Evolutionary conservation across 2,113 vertebrate genomes (phyloP), one percentile per base, ranked within the genome.

Genomic region (Amphiprion percula): DNA sequence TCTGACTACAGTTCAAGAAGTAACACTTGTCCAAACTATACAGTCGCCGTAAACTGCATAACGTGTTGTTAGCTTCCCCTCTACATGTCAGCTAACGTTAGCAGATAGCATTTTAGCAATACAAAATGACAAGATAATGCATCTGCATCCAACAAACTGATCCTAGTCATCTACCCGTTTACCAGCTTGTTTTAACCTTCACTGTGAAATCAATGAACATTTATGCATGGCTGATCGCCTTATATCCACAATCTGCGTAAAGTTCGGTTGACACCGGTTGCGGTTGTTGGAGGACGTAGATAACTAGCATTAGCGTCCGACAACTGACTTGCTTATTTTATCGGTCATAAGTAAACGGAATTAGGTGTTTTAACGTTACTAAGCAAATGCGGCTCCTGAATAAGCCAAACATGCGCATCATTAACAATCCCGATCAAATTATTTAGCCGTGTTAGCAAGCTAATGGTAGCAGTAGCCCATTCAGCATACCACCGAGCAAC

Each of bases 201-300:
- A 7, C 10, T 33, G 33, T 37, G 33, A 44, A 44, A 44, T 15
- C 14, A 12, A 4, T 12, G 41, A 14, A 12, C 2, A 44, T 0
- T 16, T 21, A 1, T 23, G 17, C 0, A 0, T 47, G 17, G 4
- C 5, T 17, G 19, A 41, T 56, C 17, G 4, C 2, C 6, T 52
- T 12, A 54, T 24, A 23, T 6, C 3, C 26, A 21, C 16, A 77
- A 23, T 68, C 24, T 3, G 16, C 19, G 0, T 30, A 12, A 58
- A 84, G 65, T 87, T 74, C 14, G 41, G 44, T n/a, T 77, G 73
- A 85, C 88, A 79, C 85, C 80, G 77, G 79, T 83, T 87, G 88
- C 84, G 15, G 75, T 68, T 63, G 14, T 58, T 52, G 8, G 11
- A n/a, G 49, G 49, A 50, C 49, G 21, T 19, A 70, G 3, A 50